Percentiles rank a stretch among this genome's conserved stretches.
Evolutionary conservation across 1,140 invertebrate genomes (phyloP).

Genomic region (Scaptomyza pallida): DNA sequence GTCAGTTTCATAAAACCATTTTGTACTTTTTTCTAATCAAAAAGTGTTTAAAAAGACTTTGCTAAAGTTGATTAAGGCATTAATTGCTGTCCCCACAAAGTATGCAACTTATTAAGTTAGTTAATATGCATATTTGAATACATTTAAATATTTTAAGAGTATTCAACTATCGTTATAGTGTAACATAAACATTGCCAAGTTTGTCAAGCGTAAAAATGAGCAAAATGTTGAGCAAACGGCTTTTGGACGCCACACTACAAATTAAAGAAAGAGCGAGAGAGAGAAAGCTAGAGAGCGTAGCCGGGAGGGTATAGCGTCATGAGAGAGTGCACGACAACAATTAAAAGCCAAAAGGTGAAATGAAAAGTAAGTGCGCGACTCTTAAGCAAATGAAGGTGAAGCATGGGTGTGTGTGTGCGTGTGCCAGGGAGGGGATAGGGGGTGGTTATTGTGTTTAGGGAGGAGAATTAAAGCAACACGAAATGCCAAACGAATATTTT

Average conservation of each 20-base stretch:
- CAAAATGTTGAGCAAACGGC: slow-evolving; percentile 30
- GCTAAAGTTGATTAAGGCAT: too few species aligned
- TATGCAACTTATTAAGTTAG: too few species aligned
- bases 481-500: not conserved
- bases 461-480: not conserved
- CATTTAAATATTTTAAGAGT: slow-evolving; percentile 14
- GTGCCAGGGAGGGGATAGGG: not conserved
- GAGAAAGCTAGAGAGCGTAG: slow-evolving; percentile 3
- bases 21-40: too few species aligned
- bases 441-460: not conserved
- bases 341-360: slow-evolving; percentile 38
- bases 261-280: slow-evolving; percentile 16
- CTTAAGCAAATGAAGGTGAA: not conserved
- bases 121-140: too few species aligned
- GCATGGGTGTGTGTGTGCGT: not conserved
- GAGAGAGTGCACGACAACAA: slow-evolving; percentile 32
- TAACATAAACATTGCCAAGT: slow-evolving; percentile 22
- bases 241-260: slow-evolving; percentile 12
- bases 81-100: not conserved
- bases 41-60: too few species aligned
- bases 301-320: not conserved
- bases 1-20: too few species aligned
- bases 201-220: slow-evolving; percentile 72
- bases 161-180: slow-evolving; percentile 3
- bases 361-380: slow-evolving; percentile 13